Evolutionary conservation across 2,888 invertebrate species (phyloP).

Genomic region (Crematogaster levior): DNA sequence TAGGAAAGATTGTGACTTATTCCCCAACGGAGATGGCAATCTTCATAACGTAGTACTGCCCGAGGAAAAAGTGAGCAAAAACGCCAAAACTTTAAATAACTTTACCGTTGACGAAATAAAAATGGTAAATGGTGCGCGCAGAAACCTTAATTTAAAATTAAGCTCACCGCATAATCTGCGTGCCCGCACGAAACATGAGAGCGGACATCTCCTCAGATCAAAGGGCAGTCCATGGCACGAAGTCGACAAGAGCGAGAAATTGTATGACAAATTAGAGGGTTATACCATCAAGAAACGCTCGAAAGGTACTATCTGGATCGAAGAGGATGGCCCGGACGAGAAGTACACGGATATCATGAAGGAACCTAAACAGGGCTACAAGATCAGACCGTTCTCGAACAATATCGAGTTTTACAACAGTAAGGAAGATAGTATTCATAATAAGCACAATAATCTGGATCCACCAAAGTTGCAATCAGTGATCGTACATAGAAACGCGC

Average conservation of each 20-base stretch:
- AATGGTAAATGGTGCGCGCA: constrained; percentile 83
- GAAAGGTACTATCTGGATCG: constrained; percentile 85
- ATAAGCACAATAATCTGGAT: constrained; percentile 47
- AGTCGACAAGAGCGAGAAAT: constrained; percentile 80
- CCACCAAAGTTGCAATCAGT: constrained; percentile 47
- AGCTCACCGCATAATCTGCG: constrained; percentile 83
- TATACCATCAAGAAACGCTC: constrained; percentile 83
- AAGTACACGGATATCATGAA: constrained; percentile 70
- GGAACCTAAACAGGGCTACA: constrained; percentile 59
- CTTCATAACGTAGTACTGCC: constrained; percentile 78
- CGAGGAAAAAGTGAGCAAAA: constrained; percentile 76
- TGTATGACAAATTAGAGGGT: constrained; percentile 82
- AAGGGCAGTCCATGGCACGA: constrained; percentile 83
- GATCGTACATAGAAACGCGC: constrained; percentile 43
- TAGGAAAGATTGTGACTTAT: constrained; percentile 82
- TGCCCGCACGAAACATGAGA: constrained; percentile 83
- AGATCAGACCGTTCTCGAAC: constrained; percentile 52
- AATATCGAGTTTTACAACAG: constrained; percentile 45
- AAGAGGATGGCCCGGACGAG: constrained; percentile 80
- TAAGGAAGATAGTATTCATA: constrained; percentile 38
- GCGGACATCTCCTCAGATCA: constrained; percentile 83
- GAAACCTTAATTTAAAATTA: constrained; percentile 81
- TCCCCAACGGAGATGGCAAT: constrained; percentile 79
- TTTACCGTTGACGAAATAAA: constrained; percentile 80
- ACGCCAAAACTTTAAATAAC: constrained; percentile 74